Percentiles rank a stretch among this genome's conserved stretches.
Conservation (phyloP, 2,797 vertebrate genomes). For the Chrysocyon brachyurus region DNA sequence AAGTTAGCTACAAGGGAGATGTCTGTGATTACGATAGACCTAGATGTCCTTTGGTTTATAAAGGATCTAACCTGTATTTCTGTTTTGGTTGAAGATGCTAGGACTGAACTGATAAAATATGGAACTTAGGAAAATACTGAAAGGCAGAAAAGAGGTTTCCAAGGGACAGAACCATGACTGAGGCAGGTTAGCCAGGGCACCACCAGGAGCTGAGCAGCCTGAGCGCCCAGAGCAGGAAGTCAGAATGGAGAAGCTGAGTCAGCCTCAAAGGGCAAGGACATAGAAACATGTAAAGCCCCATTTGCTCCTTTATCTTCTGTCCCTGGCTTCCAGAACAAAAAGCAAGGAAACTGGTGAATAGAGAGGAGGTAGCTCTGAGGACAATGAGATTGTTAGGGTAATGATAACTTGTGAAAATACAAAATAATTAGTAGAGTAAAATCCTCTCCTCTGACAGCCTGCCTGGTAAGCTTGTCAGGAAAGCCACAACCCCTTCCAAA, state of each 20-base stretch:
- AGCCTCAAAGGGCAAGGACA: rapidly evolving
- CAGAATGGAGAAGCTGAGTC: rapidly evolving
- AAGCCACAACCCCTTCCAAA: constrained; percentile 15
- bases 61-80: neutral
- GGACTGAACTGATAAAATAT: neutral
- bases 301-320: neutral
- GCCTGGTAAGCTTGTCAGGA: constrained; percentile 66
- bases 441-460: constrained; percentile 40
- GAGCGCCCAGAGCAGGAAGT: rapidly evolving
- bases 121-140: neutral
- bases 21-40: neutral
- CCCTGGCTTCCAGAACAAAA: neutral
- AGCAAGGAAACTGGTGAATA: neutral
- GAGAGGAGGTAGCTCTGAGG: constrained; percentile 40
- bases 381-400: constrained; percentile 72
- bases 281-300: neutral
- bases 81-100: neutral
- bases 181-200: neutral
- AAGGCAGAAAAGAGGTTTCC: neutral
- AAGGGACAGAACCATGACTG: neutral
- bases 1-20: neutral
- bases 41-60: neutral
- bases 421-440: constrained; percentile 73
- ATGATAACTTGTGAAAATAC: constrained; percentile 76
- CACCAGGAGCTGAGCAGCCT: rapidly evolving